Conservation (phyloP, 2,888 invertebrate species). For the Lagria hirta region DNA sequence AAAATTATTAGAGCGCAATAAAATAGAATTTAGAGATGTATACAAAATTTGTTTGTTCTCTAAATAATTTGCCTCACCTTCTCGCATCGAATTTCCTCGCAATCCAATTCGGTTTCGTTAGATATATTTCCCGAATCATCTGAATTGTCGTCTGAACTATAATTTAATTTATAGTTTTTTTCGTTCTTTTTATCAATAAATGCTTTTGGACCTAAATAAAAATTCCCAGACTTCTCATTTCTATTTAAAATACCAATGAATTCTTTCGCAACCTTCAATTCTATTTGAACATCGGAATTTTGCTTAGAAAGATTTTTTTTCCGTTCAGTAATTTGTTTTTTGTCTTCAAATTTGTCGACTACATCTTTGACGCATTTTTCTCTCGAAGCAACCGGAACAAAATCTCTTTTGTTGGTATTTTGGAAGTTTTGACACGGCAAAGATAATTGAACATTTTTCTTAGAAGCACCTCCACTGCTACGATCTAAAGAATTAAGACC, state of each 20-base stretch:
- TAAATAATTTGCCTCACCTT: slow-evolving; percentile 7
- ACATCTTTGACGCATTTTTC: slow-evolving; percentile 34
- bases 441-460: slow-evolving; percentile 16
- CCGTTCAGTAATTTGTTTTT: slow-evolving; percentile 23
- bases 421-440: too few species aligned
- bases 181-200: background rate
- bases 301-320: too few species aligned
- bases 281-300: slow-evolving; percentile 36
- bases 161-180: slow-evolving; percentile 44
- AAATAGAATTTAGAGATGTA: too few species aligned
- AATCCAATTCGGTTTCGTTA: slow-evolving; percentile 63
- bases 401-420: slow-evolving; percentile 19
- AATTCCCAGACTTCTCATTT: slow-evolving; percentile 30
- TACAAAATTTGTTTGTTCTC: background rate
- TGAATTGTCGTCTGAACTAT: slow-evolving; percentile 66
- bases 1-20: too few species aligned
- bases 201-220: slow-evolving; percentile 2
- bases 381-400: slow-evolving; percentile 33
- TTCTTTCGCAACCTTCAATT: slow-evolving; percentile 27
- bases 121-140: slow-evolving; percentile 83
- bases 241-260: too few species aligned
- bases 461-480: slow-evolving; percentile 31
- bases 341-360: slow-evolving; percentile 33
- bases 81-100: slow-evolving; percentile 33
- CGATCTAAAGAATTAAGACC: slow-evolving; percentile 49